phyloP scores from a whole-genome alignment of 2,888 invertebrate genomes.

The Cosmopolites sordidus region DNA sequence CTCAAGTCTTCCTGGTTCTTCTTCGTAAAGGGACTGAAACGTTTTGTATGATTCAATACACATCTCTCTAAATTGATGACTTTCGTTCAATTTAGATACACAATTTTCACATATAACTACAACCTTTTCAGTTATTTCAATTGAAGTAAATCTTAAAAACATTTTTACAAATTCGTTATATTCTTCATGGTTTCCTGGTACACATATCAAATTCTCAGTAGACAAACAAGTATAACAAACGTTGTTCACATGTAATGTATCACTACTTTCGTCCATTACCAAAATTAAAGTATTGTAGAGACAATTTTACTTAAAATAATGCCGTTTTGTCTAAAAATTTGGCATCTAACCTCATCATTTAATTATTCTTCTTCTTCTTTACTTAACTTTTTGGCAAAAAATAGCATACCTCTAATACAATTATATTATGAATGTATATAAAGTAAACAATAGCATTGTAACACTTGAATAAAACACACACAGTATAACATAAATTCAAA shows the following conservation, averaged over 20 bases:
- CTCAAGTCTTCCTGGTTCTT: not conserved
- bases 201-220: not conserved
- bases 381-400: too few relatives aligned
- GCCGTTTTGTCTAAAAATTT: too few relatives aligned
- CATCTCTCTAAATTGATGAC: not conserved
- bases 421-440: too few relatives aligned
- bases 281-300: too few relatives aligned
- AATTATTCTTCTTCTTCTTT: too few relatives aligned
- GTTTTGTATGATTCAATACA: constrained; percentile 1
- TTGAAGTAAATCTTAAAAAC: not conserved
- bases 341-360: too few relatives aligned
- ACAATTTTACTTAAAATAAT: too few relatives aligned
- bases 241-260: not conserved
- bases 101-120: not conserved
- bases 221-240: not conserved
- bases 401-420: too few relatives aligned
- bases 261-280: too few relatives aligned
- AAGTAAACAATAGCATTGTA: too few relatives aligned
- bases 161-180: not conserved
- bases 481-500: too few relatives aligned
- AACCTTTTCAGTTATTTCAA: not conserved
- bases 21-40: not conserved
- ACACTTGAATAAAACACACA: too few relatives aligned
- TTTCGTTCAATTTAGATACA: not conserved
- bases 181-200: not conserved